A percentile compares a stretch with the other conserved stretches of the same genome.
These are phyloP conservation scores for Tadarida brasiliensis DNA, from an alignment of 2,797 vertebrate species.

Conservation along the genomic window DNA sequence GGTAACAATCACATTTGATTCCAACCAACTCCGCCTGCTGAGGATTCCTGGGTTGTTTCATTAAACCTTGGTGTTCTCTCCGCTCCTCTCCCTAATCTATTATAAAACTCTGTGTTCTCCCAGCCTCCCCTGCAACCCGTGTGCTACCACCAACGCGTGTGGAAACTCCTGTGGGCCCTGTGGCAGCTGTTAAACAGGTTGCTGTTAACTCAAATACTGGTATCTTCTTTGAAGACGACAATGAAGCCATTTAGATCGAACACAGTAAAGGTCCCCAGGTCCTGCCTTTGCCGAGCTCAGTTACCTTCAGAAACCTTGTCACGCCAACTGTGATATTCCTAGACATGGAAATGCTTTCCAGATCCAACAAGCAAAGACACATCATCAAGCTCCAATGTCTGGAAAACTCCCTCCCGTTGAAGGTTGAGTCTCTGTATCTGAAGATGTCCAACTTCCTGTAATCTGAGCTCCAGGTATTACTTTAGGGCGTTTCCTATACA, in stretches of 20 bases:
- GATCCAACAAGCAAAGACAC: not conserved
- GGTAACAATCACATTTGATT: not conserved
- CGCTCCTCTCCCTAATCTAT: not conserved
- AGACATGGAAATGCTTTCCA: not conserved
- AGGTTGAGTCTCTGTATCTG: not conserved
- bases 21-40: not conserved
- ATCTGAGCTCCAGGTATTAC: not conserved
- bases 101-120: not conserved
- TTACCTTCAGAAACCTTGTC: not conserved
- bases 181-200: not conserved
- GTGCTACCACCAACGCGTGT: constrained; percentile 77
- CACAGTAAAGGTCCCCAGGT: not conserved
- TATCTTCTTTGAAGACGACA: constrained; percentile 35
- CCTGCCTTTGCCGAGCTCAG: not conserved
- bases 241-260: constrained; percentile 13
- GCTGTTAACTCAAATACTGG: constrained; percentile 44
- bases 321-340: not conserved
- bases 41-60: not conserved
- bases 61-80: not conserved
- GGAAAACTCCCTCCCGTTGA: not conserved
- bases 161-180: constrained; percentile 60
- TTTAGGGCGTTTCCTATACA: constrained; percentile 26
- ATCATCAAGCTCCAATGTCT: not conserved
- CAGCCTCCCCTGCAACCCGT: constrained; percentile 81
- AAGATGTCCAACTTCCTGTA: not conserved